Percentiles rank a stretch among this genome's conserved stretches.
These are phyloP conservation scores for Drosophila ezoana DNA, from an alignment of 2,888 invertebrate species.

Conservation along the genomic window DNA sequence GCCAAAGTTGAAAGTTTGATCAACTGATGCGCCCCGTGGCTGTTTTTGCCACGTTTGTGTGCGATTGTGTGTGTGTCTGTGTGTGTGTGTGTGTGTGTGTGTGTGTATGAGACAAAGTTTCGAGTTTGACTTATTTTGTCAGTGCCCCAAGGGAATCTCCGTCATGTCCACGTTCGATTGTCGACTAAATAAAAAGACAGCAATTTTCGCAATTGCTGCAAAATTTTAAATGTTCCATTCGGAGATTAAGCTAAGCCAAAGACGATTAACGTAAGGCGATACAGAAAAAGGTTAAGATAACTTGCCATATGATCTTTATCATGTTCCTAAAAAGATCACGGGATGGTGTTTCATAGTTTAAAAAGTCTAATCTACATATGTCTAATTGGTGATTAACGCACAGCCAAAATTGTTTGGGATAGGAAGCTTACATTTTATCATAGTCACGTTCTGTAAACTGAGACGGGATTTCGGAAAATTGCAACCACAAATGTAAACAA, in stretches of 20 bases:
- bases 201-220: constrained; percentile 22
- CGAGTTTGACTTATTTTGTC: constrained; percentile 55
- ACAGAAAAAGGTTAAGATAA: constrained; percentile 3
- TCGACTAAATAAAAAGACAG: constrained; percentile 45
- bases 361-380: too few relatives aligned
- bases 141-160: constrained; percentile 42
- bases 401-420: too few relatives aligned
- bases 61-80: constrained; percentile 14
- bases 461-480: too few relatives aligned
- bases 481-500: too few relatives aligned
- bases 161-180: constrained; percentile 38
- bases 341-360: too few relatives aligned
- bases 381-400: too few relatives aligned
- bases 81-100: constrained; percentile 3
- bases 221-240: constrained; percentile 24
- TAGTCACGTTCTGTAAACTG: too few relatives aligned
- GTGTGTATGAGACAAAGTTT: constrained; percentile 41
- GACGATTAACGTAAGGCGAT: not conserved
- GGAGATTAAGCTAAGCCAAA: constrained; percentile 17
- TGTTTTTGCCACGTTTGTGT: constrained; percentile 48
- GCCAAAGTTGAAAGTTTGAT: constrained; percentile 70
- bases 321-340: too few relatives aligned
- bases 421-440: too few relatives aligned
- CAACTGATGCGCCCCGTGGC: constrained; percentile 60
- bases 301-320: not conserved